phyloP scores from a whole-genome alignment of 2,797 vertebrate genomes.

The Girardinus metallicus region DNA sequence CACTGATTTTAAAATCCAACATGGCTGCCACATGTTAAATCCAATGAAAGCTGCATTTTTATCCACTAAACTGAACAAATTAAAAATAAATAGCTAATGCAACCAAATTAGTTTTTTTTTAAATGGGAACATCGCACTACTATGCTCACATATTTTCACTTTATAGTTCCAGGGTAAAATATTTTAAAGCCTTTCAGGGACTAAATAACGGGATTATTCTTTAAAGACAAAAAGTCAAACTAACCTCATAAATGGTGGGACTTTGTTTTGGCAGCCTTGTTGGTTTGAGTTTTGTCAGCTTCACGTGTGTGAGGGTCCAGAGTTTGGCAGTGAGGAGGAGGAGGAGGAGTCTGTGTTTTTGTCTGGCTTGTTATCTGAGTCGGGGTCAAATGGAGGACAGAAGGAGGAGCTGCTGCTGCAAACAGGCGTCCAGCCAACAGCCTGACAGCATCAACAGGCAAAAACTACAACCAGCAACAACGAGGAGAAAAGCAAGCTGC shows the following conservation, averaged over 20 bases:
- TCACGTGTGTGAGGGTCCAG: not conserved
- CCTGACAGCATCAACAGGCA: conserved; percentile 1
- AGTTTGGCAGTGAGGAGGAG: conserved; percentile 2
- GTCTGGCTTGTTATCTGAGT: conserved; percentile 14
- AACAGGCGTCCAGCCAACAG: not conserved
- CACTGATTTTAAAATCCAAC: not conserved
- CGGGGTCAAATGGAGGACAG: conserved; percentile 18
- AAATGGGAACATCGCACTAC: not conserved
- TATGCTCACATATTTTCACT: not conserved
- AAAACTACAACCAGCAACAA: not conserved
- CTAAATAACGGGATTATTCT: not conserved
- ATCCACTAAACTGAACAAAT: not conserved
- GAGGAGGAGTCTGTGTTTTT: conserved; percentile 18
- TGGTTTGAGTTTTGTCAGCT: not conserved
- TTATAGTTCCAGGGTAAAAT: not conserved
- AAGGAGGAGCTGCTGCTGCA: conserved; percentile 18
- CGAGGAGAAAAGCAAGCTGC: not conserved
- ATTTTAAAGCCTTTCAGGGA: not conserved
- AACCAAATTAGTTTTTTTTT: not conserved
- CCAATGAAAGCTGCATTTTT: not conserved
- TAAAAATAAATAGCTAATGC: not conserved
- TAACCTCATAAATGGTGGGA: not conserved
- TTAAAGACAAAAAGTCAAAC: not conserved
- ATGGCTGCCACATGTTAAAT: not conserved
- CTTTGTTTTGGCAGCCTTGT: conserved; percentile 16